Base-by-base conservation (phyloP, 1,140 invertebrate species). In the Meteorus sp. region DNA sequence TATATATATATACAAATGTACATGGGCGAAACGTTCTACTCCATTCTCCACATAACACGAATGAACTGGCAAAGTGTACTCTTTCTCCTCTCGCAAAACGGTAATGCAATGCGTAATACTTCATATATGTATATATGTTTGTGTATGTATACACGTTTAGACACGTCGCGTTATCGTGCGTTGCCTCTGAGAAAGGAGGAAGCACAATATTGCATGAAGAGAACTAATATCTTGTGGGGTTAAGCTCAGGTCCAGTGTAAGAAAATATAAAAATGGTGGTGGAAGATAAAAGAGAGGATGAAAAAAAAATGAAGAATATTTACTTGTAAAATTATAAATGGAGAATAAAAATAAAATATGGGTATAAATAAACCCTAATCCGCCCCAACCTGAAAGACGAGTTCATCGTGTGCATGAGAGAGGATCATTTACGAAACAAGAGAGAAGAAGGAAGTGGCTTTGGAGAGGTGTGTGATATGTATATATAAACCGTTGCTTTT, bases 381-480 rank as follows among this genome's bases (percentile, higher is more conserved):
- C 58, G 50, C 51, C 47, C 58, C 58, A 59, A 59, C 56, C 56
- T 59, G 56, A 59, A 59, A 59, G 56, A 59, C 56, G 57, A 59
- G 57, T 53, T 53, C 39, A 59, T 59, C 13, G 35, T 25, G 53
- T 25, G 53, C 27, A 8, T 23, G 22, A 15, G 11, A 6, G 19
- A n/a, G n/a, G n/a, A n/a, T n/a, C n/a, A n/a, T n/a, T 48, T 52
- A 35, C 29, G 17, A 41, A 33, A 44, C 15, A 19, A 47, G 31
- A 37, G 50, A n/a, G n/a, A n/a, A n/a, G n/a, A n/a, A n/a, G n/a
- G n/a, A n/a, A n/a, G n/a, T n/a, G n/a, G n/a, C n/a, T n/a, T n/a
- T n/a, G n/a, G n/a, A n/a, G n/a, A n/a, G n/a, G n/a, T n/a, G n/a
- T n/a, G n/a, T n/a, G n/a, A n/a, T n/a, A n/a, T n/a, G n/a, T n/a